Evolutionary conservation across 1,140 invertebrate species (phyloP).

Genomic region (Drosophila setifemur): DNA sequence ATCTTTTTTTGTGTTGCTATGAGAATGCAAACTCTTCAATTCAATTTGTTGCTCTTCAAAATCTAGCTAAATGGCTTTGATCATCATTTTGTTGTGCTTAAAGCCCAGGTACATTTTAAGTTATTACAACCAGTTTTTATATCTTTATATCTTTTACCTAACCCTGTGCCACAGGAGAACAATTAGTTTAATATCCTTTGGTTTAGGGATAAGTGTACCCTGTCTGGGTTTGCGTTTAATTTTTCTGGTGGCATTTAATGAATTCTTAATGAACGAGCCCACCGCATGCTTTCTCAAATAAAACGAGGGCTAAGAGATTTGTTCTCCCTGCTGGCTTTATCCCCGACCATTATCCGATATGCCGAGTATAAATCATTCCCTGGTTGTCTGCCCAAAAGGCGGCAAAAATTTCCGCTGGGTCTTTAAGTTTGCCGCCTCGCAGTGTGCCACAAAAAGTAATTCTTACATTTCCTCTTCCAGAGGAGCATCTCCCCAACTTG

Average conservation of each 20-base stretch:
- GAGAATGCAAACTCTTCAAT: no score
- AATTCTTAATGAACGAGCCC: constrained; percentile 36
- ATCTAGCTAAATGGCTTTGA: no score
- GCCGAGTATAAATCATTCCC: constrained; percentile 36
- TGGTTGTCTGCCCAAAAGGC: constrained; percentile 56
- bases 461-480: neutral
- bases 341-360: neutral
- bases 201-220: neutral
- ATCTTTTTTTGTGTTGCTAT: no score
- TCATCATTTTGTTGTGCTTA: no score
- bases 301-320: neutral
- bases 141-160: neutral
- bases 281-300: neutral
- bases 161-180: neutral
- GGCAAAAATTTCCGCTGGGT: constrained; percentile 53
- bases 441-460: constrained; percentile 12
- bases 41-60: no score
- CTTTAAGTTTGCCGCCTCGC: constrained; percentile 38
- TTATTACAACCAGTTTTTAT: no score
- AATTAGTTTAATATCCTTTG: neutral
- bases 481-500: constrained; percentile 37
- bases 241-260: constrained; percentile 43
- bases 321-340: neutral
- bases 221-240: constrained; percentile 25
- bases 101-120: no score